Conservation (phyloP, 2,797 vertebrate species). For the Avahi laniger region DNA sequence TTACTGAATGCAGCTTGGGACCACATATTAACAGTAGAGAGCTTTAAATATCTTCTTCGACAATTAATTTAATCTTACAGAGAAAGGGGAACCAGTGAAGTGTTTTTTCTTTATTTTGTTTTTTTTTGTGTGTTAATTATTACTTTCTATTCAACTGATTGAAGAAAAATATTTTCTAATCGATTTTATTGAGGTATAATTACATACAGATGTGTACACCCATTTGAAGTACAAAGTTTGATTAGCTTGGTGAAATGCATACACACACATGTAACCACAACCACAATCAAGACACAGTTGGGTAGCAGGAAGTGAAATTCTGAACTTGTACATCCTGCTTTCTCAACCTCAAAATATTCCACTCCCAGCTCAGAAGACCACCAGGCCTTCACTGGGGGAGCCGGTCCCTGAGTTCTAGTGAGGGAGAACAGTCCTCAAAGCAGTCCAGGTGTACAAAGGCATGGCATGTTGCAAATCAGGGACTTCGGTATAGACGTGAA, state of each 20-base stretch:
- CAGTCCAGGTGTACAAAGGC: not conserved
- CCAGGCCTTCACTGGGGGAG: not conserved
- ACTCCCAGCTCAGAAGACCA: not conserved
- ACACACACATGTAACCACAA: not conserved
- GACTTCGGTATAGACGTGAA: not conserved
- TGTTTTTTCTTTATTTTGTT: not conserved
- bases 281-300: not conserved
- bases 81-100: not conserved
- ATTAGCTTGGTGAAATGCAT: not conserved
- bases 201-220: not conserved
- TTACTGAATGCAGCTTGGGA: not conserved
- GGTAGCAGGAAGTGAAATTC: not conserved
- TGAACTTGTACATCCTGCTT: not conserved
- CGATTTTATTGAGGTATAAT: not conserved
- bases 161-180: not conserved
- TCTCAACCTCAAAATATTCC: not conserved
- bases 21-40: not conserved
- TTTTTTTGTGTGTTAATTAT: not conserved
- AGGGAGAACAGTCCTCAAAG: not conserved
- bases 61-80: not conserved
- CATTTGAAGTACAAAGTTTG: not conserved
- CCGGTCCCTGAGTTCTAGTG: too few relatives aligned
- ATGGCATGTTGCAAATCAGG: not conserved
- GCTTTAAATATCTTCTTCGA: not conserved
- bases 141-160: slow-evolving; percentile 3